Conservation (phyloP, 2,888 invertebrate genomes). For the Chymomyza procnemis region DNA sequence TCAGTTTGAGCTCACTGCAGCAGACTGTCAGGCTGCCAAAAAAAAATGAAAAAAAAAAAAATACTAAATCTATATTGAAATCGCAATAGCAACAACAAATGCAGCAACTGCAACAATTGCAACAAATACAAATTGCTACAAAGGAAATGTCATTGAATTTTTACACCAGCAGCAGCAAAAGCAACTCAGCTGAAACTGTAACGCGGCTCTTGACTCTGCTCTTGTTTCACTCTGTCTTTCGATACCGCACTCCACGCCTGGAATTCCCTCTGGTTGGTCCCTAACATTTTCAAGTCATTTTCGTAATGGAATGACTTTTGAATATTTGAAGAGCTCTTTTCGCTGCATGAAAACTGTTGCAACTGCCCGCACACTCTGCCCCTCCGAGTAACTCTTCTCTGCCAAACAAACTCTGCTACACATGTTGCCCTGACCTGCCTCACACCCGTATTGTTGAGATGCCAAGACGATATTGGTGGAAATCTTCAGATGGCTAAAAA, state of each 20-base stretch:
- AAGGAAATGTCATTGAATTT: conserved; percentile 60
- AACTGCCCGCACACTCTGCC: conserved; percentile 8
- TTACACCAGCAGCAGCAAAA: conserved; percentile 30
- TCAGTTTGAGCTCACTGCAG: conserved; percentile 47
- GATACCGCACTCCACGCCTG: conserved; percentile 15
- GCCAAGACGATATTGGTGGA: conserved; percentile 24
- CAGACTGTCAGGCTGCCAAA: conserved; percentile 69
- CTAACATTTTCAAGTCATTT: conserved; percentile 59
- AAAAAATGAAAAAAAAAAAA: conserved; percentile 22
- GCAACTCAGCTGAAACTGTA: conserved; percentile 2
- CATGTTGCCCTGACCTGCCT: not conserved
- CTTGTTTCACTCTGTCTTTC: not conserved
- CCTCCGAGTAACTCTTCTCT: conserved; percentile 16
- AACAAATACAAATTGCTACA: conserved; percentile 24
- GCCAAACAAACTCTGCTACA: conserved; percentile 2
- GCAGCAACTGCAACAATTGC: not conserved
- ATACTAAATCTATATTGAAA: conserved; percentile 42
- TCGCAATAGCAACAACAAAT: conserved; percentile 1
- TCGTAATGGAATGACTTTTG: conserved; percentile 69
- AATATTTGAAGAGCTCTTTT: conserved; percentile 62
- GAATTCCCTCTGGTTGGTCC: conserved; percentile 20
- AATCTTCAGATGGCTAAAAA: conserved; percentile 8
- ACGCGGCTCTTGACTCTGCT: conserved; percentile 22
- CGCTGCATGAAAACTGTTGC: conserved; percentile 12
- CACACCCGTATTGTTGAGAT: not conserved